These are phyloP conservation scores for Apoda limacodes DNA, from an alignment of 2,888 invertebrate genomes.

Conservation along the genomic window DNA sequence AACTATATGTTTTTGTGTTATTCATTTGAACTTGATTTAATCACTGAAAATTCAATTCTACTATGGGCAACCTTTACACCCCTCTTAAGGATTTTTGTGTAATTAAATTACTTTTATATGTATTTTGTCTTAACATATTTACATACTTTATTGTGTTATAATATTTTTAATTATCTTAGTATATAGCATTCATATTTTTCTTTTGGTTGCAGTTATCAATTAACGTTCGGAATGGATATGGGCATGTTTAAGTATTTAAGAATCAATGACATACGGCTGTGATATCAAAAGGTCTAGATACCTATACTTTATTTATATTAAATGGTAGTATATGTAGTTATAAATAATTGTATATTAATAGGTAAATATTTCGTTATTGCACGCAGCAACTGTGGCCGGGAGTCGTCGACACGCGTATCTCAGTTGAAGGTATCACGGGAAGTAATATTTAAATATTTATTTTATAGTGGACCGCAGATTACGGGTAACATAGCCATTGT, in stretches of 20 bases:
- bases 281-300: slow-evolving; percentile 55
- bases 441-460: slow-evolving; percentile 65
- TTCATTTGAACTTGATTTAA: too few relatives aligned
- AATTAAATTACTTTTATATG: too few relatives aligned
- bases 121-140: too few relatives aligned
- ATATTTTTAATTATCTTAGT: too few relatives aligned
- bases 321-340: slow-evolving; percentile 21
- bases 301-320: slow-evolving; percentile 17
- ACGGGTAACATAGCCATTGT: too few relatives aligned
- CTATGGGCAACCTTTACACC: too few relatives aligned
- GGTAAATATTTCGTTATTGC: slow-evolving; percentile 52
- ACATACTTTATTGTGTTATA: too few relatives aligned
- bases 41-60: too few relatives aligned
- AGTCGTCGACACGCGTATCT: slow-evolving; percentile 72
- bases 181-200: slow-evolving; percentile 27
- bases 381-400: slow-evolving; percentile 69
- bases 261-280: slow-evolving; percentile 56
- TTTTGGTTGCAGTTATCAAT: slow-evolving; percentile 66
- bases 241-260: slow-evolving; percentile 63
- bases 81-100: too few relatives aligned
- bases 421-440: slow-evolving; percentile 72
- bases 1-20: too few relatives aligned
- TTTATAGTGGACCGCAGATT: too few relatives aligned
- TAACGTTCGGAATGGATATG: slow-evolving; percentile 66
- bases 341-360: slow-evolving; percentile 37